Evolutionary conservation across 2,888 invertebrate genomes (phyloP).

Genomic region (Drosophila dives): DNA sequence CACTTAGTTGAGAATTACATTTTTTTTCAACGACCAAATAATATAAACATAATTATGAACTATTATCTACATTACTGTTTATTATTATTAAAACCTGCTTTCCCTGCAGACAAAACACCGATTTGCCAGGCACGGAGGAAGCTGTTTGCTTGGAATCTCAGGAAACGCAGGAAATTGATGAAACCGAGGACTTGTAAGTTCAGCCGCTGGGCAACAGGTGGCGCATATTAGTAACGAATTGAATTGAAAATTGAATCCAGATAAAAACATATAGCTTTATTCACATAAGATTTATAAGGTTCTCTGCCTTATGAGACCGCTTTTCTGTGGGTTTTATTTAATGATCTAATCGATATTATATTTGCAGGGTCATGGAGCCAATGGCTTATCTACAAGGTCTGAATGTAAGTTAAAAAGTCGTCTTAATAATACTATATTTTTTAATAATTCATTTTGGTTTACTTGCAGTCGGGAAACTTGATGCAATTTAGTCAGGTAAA

Average conservation of each 20-base stretch:
- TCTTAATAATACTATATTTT: background rate
- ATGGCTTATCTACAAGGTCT: conserved; percentile 78
- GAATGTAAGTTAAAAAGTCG: conserved; percentile 61
- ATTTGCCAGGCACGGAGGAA: conserved; percentile 15
- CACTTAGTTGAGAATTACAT: background rate
- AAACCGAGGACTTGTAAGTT: conserved; percentile 29
- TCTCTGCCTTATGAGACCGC: too few species aligned
- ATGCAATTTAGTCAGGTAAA: conserved; percentile 83
- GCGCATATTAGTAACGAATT: background rate
- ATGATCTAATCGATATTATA: background rate
- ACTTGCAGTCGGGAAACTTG: conserved; percentile 78
- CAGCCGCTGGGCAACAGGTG: conserved; percentile 12
- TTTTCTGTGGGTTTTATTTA: too few species aligned
- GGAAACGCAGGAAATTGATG: conserved; percentile 28
- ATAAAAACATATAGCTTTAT: background rate
- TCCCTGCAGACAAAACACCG: conserved; percentile 14
- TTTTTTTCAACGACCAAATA: background rate
- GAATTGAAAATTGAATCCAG: background rate
- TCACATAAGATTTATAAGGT: background rate
- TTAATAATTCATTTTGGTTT: conserved; percentile 10
- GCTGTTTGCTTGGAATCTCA: conserved; percentile 4
- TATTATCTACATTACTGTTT: background rate
- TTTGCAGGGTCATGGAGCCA: conserved; percentile 62
- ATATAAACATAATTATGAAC: background rate
- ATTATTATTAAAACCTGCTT: background rate